These are phyloP conservation scores for Nothoprocta perdicaria DNA, from an alignment of 2,113 vertebrate genomes.

Conservation along the genomic window DNA sequence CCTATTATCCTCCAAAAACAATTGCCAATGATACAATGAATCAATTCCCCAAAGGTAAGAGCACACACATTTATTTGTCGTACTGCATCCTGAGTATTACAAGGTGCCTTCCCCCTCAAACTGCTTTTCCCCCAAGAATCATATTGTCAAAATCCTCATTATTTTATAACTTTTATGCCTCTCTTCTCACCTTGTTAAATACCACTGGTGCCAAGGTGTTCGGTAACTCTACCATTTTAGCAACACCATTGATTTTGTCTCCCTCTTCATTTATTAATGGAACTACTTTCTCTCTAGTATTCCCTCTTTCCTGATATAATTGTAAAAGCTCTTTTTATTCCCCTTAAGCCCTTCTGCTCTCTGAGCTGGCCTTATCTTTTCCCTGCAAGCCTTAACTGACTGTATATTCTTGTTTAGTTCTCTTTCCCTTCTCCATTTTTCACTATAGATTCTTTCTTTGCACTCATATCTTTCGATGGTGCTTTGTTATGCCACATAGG, in stretches of 20 bases:
- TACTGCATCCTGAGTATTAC: not conserved
- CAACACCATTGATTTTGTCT: conserved; percentile 79
- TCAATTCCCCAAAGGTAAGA: fast-evolving
- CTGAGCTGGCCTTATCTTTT: conserved; percentile 73
- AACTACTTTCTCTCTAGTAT: conserved; percentile 76
- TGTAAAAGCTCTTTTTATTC: conserved; percentile 75
- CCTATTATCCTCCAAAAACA: not conserved
- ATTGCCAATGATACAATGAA: not conserved
- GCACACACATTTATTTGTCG: not conserved
- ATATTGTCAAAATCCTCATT: conserved; percentile 64
- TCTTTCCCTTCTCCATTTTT: conserved; percentile 62
- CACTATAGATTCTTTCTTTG: conserved; percentile 69
- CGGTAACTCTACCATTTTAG: conserved; percentile 77
- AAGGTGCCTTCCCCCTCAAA: conserved; percentile 20
- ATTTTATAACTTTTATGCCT: conserved; percentile 72
- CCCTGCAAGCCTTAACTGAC: conserved; percentile 72
- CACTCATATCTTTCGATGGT: not conserved
- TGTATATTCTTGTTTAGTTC: conserved; percentile 72
- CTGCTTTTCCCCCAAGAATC: conserved; percentile 27
- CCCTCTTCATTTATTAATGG: conserved; percentile 80
- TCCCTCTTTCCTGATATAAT: conserved; percentile 78
- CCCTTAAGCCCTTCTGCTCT: conserved; percentile 74
- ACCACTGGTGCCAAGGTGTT: conserved; percentile 65
- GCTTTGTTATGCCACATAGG: conserved; percentile 66
- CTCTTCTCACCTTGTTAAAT: conserved; percentile 71